Percentiles rank a stretch among this genome's conserved stretches.
Conservation (phyloP, 92 coral and sea anemone species). For the Zoanthus sociatus region DNA sequence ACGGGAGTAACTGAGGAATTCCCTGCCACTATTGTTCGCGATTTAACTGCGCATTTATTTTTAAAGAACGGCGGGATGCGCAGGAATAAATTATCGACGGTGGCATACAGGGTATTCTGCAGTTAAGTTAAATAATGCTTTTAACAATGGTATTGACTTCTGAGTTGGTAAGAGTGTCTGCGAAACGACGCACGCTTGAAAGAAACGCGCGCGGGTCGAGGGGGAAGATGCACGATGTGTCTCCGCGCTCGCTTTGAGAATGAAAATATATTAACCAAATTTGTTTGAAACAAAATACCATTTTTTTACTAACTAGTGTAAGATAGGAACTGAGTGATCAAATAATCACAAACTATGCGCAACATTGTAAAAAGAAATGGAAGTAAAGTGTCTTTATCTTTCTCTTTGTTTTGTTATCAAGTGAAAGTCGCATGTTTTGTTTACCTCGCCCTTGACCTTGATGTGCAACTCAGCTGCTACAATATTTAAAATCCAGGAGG, state of each 20-base stretch:
- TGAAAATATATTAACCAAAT: neutral
- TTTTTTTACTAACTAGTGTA: neutral
- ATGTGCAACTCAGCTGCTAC: neutral
- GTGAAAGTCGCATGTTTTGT: neutral
- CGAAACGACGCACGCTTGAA: neutral
- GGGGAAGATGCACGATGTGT: neutral
- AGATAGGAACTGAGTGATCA: neutral
- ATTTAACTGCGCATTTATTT: no score
- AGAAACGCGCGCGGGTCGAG: no score
- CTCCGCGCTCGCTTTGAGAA: neutral
- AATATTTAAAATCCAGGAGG: neutral
- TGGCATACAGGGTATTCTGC: no score
- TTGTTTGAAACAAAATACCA: neutral
- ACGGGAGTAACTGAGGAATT: neutral
- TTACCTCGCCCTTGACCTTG: neutral
- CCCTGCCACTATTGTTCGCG: no score
- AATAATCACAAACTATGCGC: neutral
- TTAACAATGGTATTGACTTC: neutral
- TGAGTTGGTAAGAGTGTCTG: neutral
- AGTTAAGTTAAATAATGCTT: neutral
- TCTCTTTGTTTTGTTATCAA: neutral
- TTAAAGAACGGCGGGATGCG: no score
- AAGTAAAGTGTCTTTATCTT: neutral
- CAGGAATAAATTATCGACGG: no score
- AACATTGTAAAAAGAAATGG: neutral